Percentiles rank a stretch among this genome's conserved stretches.
Conservation (phyloP, 2,888 invertebrate species). For the Diaperis boleti region DNA sequence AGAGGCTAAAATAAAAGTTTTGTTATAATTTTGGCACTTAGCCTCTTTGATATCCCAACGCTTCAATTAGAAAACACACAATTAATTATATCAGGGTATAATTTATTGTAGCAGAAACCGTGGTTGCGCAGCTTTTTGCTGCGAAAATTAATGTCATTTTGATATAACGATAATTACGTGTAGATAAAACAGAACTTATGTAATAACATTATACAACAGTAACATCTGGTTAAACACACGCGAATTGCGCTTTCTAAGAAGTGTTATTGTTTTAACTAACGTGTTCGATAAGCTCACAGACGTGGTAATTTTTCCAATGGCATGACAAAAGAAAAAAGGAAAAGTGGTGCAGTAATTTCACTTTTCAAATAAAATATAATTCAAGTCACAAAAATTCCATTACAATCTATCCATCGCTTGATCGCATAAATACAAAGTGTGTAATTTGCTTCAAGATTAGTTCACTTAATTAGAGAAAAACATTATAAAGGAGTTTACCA, state of each 20-base stretch:
- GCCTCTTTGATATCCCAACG: too few species aligned
- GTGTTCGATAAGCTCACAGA: constrained; percentile 9
- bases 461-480: too few species aligned
- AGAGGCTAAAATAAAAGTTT: too few species aligned
- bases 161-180: background rate
- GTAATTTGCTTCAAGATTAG: too few species aligned
- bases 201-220: constrained; percentile 15
- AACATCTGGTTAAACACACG: constrained; percentile 14
- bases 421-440: background rate
- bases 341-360: constrained; percentile 17
- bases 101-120: too few species aligned
- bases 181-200: constrained; percentile 11
- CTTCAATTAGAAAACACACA: too few species aligned
- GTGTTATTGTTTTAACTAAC: constrained; percentile 14
- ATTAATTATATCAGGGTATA: too few species aligned
- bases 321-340: constrained; percentile 16
- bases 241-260: constrained; percentile 18
- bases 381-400: background rate
- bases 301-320: constrained; percentile 8
- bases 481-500: too few species aligned
- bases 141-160: background rate
- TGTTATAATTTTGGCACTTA: too few species aligned
- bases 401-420: too few species aligned
- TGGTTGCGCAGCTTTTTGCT: background rate
- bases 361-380: constrained; percentile 24